Conservation (phyloP, 2,888 invertebrate genomes). For the Phengaris alcon region DNA sequence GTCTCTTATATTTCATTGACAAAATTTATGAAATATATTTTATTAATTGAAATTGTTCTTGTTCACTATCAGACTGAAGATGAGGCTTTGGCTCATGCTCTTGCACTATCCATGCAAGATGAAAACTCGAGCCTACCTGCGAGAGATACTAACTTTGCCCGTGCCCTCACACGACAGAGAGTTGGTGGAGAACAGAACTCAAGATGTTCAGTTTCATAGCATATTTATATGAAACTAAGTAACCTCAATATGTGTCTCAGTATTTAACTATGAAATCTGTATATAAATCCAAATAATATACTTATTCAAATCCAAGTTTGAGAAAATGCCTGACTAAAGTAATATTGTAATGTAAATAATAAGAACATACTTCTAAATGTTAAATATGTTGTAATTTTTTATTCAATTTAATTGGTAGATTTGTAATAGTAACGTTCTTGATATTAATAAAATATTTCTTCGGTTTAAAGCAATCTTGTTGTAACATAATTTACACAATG, state of each 20-base stretch:
- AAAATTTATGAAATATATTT: background rate
- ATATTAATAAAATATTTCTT: background rate
- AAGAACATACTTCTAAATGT: background rate
- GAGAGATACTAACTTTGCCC: conserved; percentile 70
- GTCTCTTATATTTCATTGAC: too few relatives aligned
- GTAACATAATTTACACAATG: background rate
- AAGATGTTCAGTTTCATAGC: conserved; percentile 63
- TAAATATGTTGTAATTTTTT: background rate
- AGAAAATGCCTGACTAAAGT: background rate
- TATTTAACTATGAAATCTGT: too few relatives aligned
- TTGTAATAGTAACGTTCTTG: background rate
- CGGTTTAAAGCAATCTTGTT: background rate
- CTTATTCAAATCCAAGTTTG: background rate
- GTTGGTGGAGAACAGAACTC: conserved; percentile 69
- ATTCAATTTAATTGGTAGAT: background rate
- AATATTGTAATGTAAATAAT: background rate
- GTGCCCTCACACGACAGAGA: conserved; percentile 65
- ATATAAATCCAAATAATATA: background rate
- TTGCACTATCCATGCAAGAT: conserved; percentile 86
- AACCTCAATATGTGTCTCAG: background rate
- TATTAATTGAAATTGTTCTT: conserved; percentile 21
- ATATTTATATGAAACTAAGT: background rate
- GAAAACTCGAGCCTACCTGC: conserved; percentile 52
- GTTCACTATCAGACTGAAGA: conserved; percentile 85
- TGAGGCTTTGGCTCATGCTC: conserved; percentile 91